Conservation (phyloP, 2,113 vertebrate genomes). For the Paralichthys olivaceus region DNA sequence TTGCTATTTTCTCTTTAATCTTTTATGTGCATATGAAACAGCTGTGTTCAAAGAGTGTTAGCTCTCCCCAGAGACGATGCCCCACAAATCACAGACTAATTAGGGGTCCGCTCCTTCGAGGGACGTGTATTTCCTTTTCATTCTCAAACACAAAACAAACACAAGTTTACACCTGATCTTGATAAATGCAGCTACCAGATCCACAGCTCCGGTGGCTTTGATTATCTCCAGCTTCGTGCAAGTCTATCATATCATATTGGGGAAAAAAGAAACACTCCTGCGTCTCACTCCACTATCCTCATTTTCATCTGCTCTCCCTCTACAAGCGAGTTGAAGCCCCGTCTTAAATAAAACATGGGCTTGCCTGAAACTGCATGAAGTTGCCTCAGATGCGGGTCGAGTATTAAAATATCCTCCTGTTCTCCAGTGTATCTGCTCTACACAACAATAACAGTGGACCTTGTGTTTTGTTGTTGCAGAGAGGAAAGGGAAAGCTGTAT, state of each 20-base stretch:
- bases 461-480: constrained; percentile 68
- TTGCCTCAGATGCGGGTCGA: not conserved
- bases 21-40: constrained; percentile 77
- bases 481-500: constrained; percentile 68
- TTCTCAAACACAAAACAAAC: constrained; percentile 60
- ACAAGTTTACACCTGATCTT: constrained; percentile 30
- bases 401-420: not conserved
- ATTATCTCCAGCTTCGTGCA: not conserved
- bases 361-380: constrained; percentile 14
- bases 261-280: not conserved
- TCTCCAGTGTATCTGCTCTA: not conserved
- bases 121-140: constrained; percentile 39
- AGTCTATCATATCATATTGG: not conserved
- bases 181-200: constrained; percentile 16
- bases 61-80: constrained; percentile 55
- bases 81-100: constrained; percentile 72
- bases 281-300: not conserved
- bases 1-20: constrained; percentile 72
- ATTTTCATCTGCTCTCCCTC: constrained; percentile 6
- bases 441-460: not conserved
- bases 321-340: rapidly evolving
- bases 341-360: constrained; percentile 29
- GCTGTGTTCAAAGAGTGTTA: constrained; percentile 49
- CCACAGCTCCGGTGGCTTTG: not conserved
- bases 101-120: constrained; percentile 46